Evolutionary conservation across 1,140 invertebrate genomes (phyloP).

Genomic region (Belonocnema kinseyi): DNA sequence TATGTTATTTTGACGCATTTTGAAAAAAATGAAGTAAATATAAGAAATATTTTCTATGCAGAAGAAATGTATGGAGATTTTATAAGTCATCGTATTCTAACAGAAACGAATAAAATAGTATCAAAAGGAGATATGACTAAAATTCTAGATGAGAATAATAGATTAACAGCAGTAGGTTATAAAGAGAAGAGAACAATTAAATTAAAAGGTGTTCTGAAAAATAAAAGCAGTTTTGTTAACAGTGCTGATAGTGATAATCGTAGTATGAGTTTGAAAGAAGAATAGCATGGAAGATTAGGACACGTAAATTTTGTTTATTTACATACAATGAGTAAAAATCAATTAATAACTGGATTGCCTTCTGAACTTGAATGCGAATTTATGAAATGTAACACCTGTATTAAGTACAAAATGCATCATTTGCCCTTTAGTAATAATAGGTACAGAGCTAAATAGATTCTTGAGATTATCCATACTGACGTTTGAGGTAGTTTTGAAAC

Average conservation of each 20-base stretch:
- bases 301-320: slow-evolving; percentile 52
- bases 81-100: slow-evolving; percentile 8
- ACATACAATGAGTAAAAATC: slow-evolving; percentile 16
- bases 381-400: slow-evolving; percentile 35
- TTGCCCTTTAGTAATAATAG: slow-evolving; percentile 31
- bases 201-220: background rate
- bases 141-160: slow-evolving; percentile 1
- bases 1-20: background rate
- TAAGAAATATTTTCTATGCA: slow-evolving; percentile 26
- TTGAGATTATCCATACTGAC: slow-evolving; percentile 59
- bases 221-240: no score
- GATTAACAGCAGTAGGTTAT: slow-evolving; percentile 11
- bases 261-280: no score
- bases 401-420: slow-evolving; percentile 32
- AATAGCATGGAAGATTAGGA: slow-evolving; percentile 42
- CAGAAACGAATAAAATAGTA: background rate
- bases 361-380: background rate
- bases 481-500: slow-evolving; percentile 49
- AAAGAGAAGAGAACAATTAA: background rate
- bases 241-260: no score
- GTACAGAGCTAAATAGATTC: slow-evolving; percentile 36
- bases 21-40: slow-evolving; percentile 17
- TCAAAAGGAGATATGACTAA: slow-evolving; percentile 24
- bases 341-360: slow-evolving; percentile 24
- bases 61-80: slow-evolving; percentile 21